Evolutionary conservation across 2,113 vertebrate species (phyloP), one percentile per base, ranked within the genome.

Genomic region (Toxotes chatareus): DNA sequence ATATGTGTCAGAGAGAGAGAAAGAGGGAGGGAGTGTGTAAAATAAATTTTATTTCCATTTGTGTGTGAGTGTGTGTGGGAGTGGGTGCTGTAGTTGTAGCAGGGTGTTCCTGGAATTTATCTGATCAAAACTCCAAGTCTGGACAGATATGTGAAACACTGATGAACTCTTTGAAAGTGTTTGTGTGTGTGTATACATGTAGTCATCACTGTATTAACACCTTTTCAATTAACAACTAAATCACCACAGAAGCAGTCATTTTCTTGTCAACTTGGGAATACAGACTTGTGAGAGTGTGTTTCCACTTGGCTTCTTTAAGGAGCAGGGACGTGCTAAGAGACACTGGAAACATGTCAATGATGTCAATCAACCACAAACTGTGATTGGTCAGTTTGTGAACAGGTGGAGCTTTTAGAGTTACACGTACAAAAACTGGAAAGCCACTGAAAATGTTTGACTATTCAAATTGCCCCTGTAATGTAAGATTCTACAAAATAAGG

Each of bases 201-300:
- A 61, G 55, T 60, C 38, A 9, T 56, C n/a, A 23, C 2, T 67
- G 73, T 55, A 62, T 59, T 19, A 79, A 46, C 57, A 67, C 38
- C 32, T 38, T 77, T 81, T 76, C 36, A 83, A 60, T 83, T 85
- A 83, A 74, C 57, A 63, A 47, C 27, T 49, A 59, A 79, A 36
- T 73, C 40, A 53, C 36, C 27, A 36, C 16, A 36, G 55, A 38
- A 32, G 44, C 38, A 56, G 32, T 77, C 8, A 73, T 87, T 76
- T 81, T 57, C 73, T 38, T 82, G 76, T 80, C 57, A 77, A 63
- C 44, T 59, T 1, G 13, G 60, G 38, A 63, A 70, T 53, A 56
- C 7, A 36, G 32, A 46, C 65, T 47, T 55, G 57, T 53, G 36
- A 68, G 46, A 36, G 17, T 67, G 23, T 53, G 38, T 34, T 82